Base-by-base conservation (phyloP, 2,888 invertebrate genomes). In the Brachynemurus nebulosus region DNA sequence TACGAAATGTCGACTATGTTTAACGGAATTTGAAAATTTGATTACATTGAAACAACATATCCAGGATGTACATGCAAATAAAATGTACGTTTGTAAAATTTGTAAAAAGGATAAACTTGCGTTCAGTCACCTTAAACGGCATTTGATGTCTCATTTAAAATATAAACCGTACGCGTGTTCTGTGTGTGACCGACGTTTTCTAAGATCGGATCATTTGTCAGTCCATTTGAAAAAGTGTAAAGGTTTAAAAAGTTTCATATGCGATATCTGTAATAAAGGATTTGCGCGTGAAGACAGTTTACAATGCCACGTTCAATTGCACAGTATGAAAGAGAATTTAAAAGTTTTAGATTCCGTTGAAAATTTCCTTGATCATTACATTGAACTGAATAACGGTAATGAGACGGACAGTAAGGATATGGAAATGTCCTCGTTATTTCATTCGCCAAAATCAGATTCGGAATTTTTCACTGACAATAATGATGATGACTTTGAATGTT, bases 81-180 rank as follows among this genome's bases (percentile, higher is more conserved):
- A 63, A 53, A 57, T 51, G 36, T 58, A 63, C 52, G 55, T 57
- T 37, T 71, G 71, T 52, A 55, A 54, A 33, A 51, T 63, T 4
- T 72, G 72, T 50, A 57, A 59, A 9, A 67, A 68, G 48, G 57
- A 59, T 12, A 72, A 71, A 52, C 58, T 62, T 2, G 58, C 70
- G 1, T 57, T 61, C 2, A 66, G 66, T 48, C 68, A 70, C 52
- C 52, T 71, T 37, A 61, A 62, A 44, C 59, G 71, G 2, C 72
- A 72, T 52, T 57, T 68, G 56, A 54, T 59, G 2, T 62, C 67
- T 1, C 72, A 72, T 54, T 60, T 61, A 3, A 54, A 56, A 36
- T 52, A 56, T n/a, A 64, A 66, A 49, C 62, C 63, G 18, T 66
- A 57, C 49, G 52, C 56, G 21, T 70, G 70, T 48, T 58, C 56